Percentiles rank a stretch among this genome's conserved stretches.
Evolutionary conservation across 53 echinoderm and acorn worm species (phyloP).

Genomic region (Echinarachnius parma): DNA sequence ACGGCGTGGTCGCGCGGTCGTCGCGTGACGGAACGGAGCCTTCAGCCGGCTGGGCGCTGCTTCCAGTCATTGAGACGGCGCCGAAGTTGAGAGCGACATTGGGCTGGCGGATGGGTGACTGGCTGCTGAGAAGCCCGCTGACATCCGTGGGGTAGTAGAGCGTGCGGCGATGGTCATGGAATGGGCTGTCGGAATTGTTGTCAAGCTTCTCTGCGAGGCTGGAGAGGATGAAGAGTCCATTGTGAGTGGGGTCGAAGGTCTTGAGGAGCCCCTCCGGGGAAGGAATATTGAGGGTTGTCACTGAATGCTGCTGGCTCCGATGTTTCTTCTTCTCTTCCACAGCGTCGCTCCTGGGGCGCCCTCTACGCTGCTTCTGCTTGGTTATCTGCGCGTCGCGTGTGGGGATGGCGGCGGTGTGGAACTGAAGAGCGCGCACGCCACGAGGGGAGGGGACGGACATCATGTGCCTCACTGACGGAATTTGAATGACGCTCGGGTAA

Average conservation of each 20-base stretch:
- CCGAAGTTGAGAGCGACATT: conserved; percentile 22
- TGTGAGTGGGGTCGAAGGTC: conserved; percentile 30
- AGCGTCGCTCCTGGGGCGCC: conserved; percentile 39
- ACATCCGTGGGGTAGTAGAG: conserved; percentile 33
- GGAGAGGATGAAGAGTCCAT: conserved; percentile 34
- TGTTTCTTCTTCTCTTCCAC: conserved; percentile 5
- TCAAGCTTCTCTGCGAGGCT: conserved; percentile 40
- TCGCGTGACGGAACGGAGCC: conserved; percentile 48
- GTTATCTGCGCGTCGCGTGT: neutral
- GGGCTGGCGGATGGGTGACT: neutral
- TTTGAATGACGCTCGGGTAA: conserved; percentile 44
- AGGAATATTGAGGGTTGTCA: conserved; percentile 34
- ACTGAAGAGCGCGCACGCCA: conserved; percentile 6
- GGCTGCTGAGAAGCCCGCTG: conserved; percentile 12
- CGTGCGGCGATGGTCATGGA: neutral
- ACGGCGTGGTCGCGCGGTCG: conserved; percentile 52
- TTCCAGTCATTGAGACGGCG: conserved; percentile 6
- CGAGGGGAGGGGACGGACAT: conserved; percentile 29
- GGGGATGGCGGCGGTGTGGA: conserved; percentile 28
- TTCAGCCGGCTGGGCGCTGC: conserved; percentile 31
- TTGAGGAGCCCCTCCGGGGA: conserved; percentile 38
- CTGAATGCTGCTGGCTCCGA: neutral
- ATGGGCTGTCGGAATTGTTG: conserved; percentile 10
- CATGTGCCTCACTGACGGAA: conserved; percentile 22
- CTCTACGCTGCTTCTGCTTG: conserved; percentile 38